Evolutionary conservation across 2,888 invertebrate genomes (phyloP).

Genomic region (Cryptus armator): DNA sequence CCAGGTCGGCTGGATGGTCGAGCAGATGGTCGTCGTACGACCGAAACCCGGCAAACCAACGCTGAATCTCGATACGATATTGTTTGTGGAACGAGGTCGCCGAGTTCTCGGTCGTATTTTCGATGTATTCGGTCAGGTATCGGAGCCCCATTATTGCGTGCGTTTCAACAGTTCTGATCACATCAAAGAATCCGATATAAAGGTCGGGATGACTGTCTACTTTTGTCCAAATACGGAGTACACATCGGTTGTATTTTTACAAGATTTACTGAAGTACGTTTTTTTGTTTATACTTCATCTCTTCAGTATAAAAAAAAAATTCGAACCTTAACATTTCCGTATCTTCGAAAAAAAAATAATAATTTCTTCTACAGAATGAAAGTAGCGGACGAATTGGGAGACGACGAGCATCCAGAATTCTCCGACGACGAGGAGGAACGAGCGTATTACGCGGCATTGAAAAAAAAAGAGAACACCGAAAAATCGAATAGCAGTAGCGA

Average conservation of each 20-base stretch:
- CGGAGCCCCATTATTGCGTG: conserved; percentile 95
- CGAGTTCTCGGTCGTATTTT: conserved; percentile 93
- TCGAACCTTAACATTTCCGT: no score
- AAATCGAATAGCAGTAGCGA: conserved; percentile 49
- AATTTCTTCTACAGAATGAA: conserved; percentile 88
- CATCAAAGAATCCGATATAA: conserved; percentile 89
- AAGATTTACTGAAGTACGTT: conserved; percentile 90
- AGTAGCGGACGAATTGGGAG: conserved; percentile 96
- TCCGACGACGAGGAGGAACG: conserved; percentile 96
- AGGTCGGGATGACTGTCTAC: conserved; percentile 91
- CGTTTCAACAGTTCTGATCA: conserved; percentile 94
- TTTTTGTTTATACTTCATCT: background rate
- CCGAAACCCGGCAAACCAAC: conserved; percentile 91
- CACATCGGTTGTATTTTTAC: conserved; percentile 91
- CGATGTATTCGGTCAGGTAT: conserved; percentile 96
- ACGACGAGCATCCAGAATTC: conserved; percentile 94
- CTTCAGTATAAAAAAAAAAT: no score
- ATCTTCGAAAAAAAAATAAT: background rate
- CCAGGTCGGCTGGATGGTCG: conserved; percentile 85
- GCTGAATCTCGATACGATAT: conserved; percentile 93
- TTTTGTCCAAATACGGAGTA: conserved; percentile 93
- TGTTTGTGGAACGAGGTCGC: conserved; percentile 93
- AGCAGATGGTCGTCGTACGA: conserved; percentile 89
- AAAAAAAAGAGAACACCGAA: conserved; percentile 72
- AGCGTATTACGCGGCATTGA: conserved; percentile 77